phyloP scores from a whole-genome alignment of 2,113 vertebrate species.

The Agelaius phoeniceus region DNA sequence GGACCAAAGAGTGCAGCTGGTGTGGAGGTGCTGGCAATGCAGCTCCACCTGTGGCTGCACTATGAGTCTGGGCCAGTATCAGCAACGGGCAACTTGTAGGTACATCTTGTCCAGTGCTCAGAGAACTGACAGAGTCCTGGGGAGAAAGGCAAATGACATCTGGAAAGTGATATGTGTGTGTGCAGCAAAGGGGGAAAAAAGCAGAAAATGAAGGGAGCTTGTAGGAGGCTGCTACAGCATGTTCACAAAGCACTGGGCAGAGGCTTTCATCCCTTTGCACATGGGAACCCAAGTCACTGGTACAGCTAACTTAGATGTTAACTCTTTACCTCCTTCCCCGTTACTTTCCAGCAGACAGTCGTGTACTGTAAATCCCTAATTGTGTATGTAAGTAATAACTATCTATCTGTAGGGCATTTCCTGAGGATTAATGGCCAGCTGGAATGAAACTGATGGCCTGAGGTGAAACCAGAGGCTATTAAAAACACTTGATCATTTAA shows the following conservation, averaged over 20 bases:
- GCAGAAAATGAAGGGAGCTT: background rate
- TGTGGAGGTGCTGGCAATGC: background rate
- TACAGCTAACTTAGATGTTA: background rate
- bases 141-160: background rate
- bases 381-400: background rate
- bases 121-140: background rate
- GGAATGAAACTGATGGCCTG: background rate
- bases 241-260: background rate
- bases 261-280: background rate
- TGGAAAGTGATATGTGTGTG: background rate
- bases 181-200: background rate
- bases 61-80: background rate
- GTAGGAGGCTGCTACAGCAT: background rate
- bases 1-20: background rate
- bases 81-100: background rate
- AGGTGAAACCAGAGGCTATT: background rate
- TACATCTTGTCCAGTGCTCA: background rate
- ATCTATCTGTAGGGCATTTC: background rate
- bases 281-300: background rate
- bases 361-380: background rate
- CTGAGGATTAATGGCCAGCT: background rate
- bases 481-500: conserved; percentile 10
- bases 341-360: background rate
- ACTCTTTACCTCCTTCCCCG: background rate
- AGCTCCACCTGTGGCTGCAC: background rate